phyloP scores from a whole-genome alignment of 2,888 invertebrate genomes.

The Cactoblastis cactorum region DNA sequence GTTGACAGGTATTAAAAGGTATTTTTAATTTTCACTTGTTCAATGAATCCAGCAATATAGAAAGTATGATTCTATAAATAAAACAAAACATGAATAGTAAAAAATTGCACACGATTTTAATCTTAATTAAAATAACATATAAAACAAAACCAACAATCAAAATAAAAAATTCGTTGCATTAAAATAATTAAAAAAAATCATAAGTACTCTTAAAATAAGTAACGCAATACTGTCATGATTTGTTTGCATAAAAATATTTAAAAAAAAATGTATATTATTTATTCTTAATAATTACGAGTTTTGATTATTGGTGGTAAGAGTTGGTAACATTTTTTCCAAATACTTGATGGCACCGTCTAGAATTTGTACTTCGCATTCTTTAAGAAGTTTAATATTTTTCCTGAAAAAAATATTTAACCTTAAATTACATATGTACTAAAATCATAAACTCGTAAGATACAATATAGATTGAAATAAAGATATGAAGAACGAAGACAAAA shows the following conservation, averaged over 20 bases:
- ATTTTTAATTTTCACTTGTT: no score
- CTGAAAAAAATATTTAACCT: conserved; percentile 47
- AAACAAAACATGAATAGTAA: conserved; percentile 17
- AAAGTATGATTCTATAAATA: no score
- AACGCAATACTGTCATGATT: conserved; percentile 50
- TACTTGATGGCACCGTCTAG: conserved; percentile 63
- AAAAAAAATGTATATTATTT: not conserved
- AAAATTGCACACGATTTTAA: conserved; percentile 37
- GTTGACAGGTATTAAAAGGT: no score
- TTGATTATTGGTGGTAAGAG: conserved; percentile 39
- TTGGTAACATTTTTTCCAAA: conserved; percentile 45
- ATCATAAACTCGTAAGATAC: no score
- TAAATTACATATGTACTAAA: no score
- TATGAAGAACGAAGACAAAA: not conserved
- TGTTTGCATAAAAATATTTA: conserved; percentile 21
- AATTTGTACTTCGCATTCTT: conserved; percentile 68
- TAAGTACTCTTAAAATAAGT: conserved; percentile 22
- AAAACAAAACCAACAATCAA: conserved; percentile 25
- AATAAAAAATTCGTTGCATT: conserved; percentile 31
- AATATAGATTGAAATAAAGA: no score
- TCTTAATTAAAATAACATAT: conserved; percentile 25
- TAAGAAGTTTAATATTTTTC: conserved; percentile 59
- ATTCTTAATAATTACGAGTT: conserved; percentile 22
- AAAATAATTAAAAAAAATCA: conserved; percentile 27
- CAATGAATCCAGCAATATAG: no score